A percentile compares a stretch with the other conserved stretches of the same genome.
These are phyloP conservation scores for Ochotona curzoniae DNA, from an alignment of 2,113 vertebrate species.

Conservation along the genomic window DNA sequence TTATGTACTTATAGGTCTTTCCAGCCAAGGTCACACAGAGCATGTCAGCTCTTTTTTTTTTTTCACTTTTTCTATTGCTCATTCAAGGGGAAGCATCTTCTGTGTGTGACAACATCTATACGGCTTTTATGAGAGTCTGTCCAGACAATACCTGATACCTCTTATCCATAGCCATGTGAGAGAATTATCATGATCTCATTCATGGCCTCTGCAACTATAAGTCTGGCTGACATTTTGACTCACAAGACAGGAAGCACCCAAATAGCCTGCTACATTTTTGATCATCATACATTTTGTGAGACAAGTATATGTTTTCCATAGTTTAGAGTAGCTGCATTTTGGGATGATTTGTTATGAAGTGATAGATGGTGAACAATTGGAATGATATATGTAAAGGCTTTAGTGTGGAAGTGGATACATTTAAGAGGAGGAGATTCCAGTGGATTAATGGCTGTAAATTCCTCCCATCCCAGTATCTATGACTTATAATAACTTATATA, in stretches of 20 bases:
- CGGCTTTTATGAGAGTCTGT: background rate
- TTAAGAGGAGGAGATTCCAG: background rate
- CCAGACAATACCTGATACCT: background rate
- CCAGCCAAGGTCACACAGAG: background rate
- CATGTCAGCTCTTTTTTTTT: background rate
- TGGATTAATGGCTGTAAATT: background rate
- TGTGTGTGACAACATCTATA: background rate
- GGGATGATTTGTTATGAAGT: background rate
- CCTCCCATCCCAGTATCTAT: background rate
- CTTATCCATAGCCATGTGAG: background rate
- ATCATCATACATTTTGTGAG: background rate
- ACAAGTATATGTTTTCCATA: background rate
- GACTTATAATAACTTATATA: background rate
- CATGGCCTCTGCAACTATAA: background rate
- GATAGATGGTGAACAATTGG: background rate
- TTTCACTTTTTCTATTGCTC: background rate
- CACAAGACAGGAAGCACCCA: background rate
- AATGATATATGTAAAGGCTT: background rate
- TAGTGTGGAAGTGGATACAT: background rate
- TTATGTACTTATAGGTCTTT: background rate
- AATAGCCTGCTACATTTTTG: background rate
- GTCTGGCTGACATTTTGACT: background rate
- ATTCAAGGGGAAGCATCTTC: background rate
- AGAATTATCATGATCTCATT: background rate
- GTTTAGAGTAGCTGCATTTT: background rate